Percentiles rank a stretch among this genome's conserved stretches.
These are phyloP conservation scores for Oegoconia quadripuncta DNA, from an alignment of 2,888 invertebrate species.

Conservation along the genomic window DNA sequence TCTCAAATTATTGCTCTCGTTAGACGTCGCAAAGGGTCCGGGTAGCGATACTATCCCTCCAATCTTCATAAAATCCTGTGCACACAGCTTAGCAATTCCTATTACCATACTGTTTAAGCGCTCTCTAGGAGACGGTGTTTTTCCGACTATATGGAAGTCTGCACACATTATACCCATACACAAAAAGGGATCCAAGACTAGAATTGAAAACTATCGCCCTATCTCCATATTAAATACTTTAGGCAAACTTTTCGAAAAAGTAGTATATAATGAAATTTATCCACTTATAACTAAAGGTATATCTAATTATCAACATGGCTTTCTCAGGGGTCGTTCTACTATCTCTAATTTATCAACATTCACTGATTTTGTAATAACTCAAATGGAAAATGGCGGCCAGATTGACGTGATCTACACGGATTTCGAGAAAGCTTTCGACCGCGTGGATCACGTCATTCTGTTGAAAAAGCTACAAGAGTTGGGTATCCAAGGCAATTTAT, in stretches of 20 bases:
- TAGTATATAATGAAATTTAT: conserved; percentile 2
- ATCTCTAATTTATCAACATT: conserved; percentile 4
- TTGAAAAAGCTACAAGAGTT: not conserved
- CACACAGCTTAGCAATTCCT: too few species aligned
- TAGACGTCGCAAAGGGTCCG: too few species aligned
- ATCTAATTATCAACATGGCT: conserved; percentile 10
- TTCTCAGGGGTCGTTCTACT: conserved; percentile 5
- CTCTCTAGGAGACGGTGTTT: too few species aligned
- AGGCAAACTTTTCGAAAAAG: conserved; percentile 10
- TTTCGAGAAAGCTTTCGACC: too few species aligned
- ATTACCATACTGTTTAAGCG: too few species aligned
- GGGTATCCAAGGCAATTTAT: conserved; percentile 6
- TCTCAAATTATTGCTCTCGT: too few species aligned
- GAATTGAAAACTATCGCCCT: too few species aligned
- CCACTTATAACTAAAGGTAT: conserved; percentile 1
- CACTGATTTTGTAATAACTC: not conserved
- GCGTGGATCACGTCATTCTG: conserved; percentile 3
- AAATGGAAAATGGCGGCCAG: conserved; percentile 7
- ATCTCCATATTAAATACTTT: conserved; percentile 7
- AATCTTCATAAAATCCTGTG: too few species aligned
- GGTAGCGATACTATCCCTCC: too few species aligned
- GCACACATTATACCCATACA: conserved; percentile 10
- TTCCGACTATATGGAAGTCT: conserved; percentile 11
- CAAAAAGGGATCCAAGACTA: too few species aligned
- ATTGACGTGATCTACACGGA: conserved; percentile 12